These are phyloP conservation scores for Corbicula japonica DNA, from an alignment of 2,888 invertebrate genomes.

Conservation along the genomic window DNA sequence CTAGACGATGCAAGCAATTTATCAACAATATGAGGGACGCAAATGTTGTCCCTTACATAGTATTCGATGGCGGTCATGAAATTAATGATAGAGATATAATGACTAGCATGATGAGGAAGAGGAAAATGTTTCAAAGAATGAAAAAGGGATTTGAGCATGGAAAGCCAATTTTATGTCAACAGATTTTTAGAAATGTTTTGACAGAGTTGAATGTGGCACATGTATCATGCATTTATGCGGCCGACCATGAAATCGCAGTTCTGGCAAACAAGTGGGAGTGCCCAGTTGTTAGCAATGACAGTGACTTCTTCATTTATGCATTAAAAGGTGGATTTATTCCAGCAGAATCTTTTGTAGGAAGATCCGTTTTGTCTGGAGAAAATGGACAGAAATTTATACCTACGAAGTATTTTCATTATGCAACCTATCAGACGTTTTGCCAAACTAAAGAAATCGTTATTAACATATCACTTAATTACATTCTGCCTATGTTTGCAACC, in stretches of 20 bases:
- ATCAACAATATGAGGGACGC: conserved; percentile 50
- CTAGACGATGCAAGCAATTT: not conserved
- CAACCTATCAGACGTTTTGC: conserved; percentile 92
- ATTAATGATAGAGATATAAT: conserved; percentile 76
- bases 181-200: conserved; percentile 91
- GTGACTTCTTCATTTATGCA: conserved; percentile 96
- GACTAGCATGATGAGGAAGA: conserved; percentile 75
- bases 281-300: conserved; percentile 96
- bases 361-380: not conserved
- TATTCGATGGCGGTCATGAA: conserved; percentile 84
- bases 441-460: no score
- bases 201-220: conserved; percentile 90
- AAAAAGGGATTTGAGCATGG: conserved; percentile 83
- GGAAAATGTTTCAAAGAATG: conserved; percentile 67
- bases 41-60: conserved; percentile 77
- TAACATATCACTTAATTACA: conserved; percentile 89
- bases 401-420: conserved; percentile 90
- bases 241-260: conserved; percentile 94
- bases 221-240: conserved; percentile 94
- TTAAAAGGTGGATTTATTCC: conserved; percentile 91
- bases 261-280: conserved; percentile 92
- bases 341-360: conserved; percentile 86
- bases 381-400: conserved; percentile 49
- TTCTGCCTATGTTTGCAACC: conserved; percentile 92
- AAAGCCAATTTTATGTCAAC: conserved; percentile 91